Evolutionary conservation across 2,797 vertebrate species (phyloP).

Genomic region (Heterohyrax brucei): DNA sequence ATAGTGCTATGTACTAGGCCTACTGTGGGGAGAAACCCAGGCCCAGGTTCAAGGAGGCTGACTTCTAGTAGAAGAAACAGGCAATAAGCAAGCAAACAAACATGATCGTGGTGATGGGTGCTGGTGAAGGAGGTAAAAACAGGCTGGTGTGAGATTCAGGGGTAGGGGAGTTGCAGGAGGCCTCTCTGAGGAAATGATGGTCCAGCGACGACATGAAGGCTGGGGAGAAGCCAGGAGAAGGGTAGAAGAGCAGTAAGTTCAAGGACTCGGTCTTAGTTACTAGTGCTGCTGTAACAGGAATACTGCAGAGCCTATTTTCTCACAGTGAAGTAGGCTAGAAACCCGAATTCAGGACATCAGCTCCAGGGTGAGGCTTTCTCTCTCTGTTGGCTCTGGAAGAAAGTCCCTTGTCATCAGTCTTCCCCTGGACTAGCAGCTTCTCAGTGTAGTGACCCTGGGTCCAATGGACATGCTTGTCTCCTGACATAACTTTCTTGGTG

Average conservation of each 20-base stretch:
- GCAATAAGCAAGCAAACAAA: not conserved
- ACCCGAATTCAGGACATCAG: too few relatives aligned
- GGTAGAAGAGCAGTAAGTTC: not conserved
- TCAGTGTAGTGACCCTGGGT: too few relatives aligned
- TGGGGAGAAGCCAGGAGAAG: not conserved
- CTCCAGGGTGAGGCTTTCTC: too few relatives aligned
- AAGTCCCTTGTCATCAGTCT: too few relatives aligned
- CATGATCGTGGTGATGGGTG: not conserved
- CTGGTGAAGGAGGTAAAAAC: not conserved
- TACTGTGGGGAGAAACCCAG: not conserved
- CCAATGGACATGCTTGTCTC: too few relatives aligned
- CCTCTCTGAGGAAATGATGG: not conserved
- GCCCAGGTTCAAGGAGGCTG: conserved; percentile 27
- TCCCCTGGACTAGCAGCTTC: too few relatives aligned
- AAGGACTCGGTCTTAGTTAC: too few relatives aligned
- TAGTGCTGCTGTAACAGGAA: too few relatives aligned
- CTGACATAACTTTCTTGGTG: too few relatives aligned
- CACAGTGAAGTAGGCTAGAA: too few relatives aligned
- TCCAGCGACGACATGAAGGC: not conserved
- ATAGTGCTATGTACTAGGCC: not conserved
- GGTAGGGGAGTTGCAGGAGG: not conserved
- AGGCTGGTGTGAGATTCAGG: not conserved
- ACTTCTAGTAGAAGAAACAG: not conserved
- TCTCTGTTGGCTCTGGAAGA: too few relatives aligned
- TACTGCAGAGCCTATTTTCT: too few relatives aligned